Evolutionary conservation across 1,140 invertebrate genomes (phyloP), one percentile per base, ranked within the genome.

Genomic region (Lasioglossum baleicum): DNA sequence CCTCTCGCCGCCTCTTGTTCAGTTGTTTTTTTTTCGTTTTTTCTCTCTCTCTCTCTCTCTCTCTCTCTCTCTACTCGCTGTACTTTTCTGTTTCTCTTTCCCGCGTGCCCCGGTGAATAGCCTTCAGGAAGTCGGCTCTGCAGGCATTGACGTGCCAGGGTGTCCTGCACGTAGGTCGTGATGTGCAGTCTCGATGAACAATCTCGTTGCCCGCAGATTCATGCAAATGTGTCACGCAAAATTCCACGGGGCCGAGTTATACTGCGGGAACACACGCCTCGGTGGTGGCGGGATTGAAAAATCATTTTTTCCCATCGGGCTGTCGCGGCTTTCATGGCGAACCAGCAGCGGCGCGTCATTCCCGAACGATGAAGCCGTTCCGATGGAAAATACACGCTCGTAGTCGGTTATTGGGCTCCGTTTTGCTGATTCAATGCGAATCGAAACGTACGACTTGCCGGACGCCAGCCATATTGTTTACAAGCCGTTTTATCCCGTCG

Each of bases 111-210:
- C 58, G 63, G 31, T 44, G 78, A 72, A 77, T 53, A 72, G 60
- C 78, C 73, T 68, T 83, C 74, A 64, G 61, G 76, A 65, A 60
- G 77, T 69, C 79, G 70, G 20, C 15, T 13, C 53, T 76, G 82
- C 70, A 72, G 77, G 81, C 83, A 81, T 75, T 77, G 83, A 84
- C 83, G 73, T 73, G 71, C 78, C 78, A 73, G 71, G 83, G 82
- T 80, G 74, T 84, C 80, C 73, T 84, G 70, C 67, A 81, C 83
- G 70, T 84, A 83, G 79, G 79, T 81, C 79, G 66, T 81, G 85
- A 87, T 81, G 82, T 77, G 80, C 81, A 87, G 75, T 48, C 81
- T 60, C 67, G 72, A 82, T 79, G 68, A 79, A 73, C 80, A 67
- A 69, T 65, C 74, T 51, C 42, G 74, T 56, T 77, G 74, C 53